A percentile compares a stretch with the other conserved stretches of the same genome.
These are phyloP conservation scores for Ashinkailepas kermadecensis DNA, from an alignment of 2,888 invertebrate genomes.

Conservation along the genomic window DNA sequence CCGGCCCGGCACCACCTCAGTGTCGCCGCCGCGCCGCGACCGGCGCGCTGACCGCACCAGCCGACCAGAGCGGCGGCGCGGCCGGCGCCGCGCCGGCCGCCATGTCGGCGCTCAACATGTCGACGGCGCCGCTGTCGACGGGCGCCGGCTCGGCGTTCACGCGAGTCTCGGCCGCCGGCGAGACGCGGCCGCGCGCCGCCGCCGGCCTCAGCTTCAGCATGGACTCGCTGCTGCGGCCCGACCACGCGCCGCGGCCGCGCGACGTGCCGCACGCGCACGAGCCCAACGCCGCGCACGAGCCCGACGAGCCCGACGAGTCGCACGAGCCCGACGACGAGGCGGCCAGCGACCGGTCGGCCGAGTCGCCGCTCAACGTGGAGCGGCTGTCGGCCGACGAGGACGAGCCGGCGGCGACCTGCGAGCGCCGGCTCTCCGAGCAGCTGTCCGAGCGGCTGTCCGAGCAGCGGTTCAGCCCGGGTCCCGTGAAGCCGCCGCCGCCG, in stretches of 20 bases:
- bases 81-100: background rate
- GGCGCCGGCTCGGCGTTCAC: slow-evolving; percentile 1
- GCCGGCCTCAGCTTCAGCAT: slow-evolving; percentile 25
- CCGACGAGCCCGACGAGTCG: background rate
- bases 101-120: background rate
- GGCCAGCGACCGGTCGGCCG: background rate
- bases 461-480: slow-evolving; percentile 5
- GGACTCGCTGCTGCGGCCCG: slow-evolving; percentile 22
- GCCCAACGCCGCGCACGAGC: background rate
- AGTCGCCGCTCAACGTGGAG: slow-evolving; percentile 8
- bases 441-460: background rate
- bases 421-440: background rate
- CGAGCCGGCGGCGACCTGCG: background rate
- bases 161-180: background rate
- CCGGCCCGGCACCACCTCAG: too few relatives aligned
- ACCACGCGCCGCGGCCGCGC: background rate
- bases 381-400: background rate
- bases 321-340: background rate
- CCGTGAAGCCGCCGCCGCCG: slow-evolving; percentile 16
- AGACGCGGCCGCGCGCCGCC: background rate
- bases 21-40: background rate
- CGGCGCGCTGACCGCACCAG: background rate
- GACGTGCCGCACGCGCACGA: background rate
- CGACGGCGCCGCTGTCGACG: background rate
- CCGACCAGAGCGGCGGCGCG: background rate